Evolutionary conservation across 2,888 invertebrate genomes (phyloP), one percentile per base, ranked within the genome.

Genomic region (Asteroscopus sphinx): DNA sequence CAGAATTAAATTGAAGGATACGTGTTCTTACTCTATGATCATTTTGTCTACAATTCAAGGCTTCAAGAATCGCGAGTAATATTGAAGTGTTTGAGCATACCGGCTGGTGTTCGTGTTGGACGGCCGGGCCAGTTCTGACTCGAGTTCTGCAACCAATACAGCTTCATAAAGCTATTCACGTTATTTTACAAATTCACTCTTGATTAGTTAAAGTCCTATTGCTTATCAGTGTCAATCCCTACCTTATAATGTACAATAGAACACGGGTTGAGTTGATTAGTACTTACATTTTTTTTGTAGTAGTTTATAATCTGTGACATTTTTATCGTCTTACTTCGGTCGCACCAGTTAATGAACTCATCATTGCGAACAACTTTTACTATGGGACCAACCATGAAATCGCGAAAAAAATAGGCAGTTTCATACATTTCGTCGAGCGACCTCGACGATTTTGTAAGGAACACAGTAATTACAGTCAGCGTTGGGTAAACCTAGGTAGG

Each of bases 131-230:
- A 83, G 77, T 81, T 87, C 78, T 40, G 80, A 79, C 82, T 88
- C 89, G 81, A 90, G 81, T 80, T 91, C 93, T 93, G 92, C 74
- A 83, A 89, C 92, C 91, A 93, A 92, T 80, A 92, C 92, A 92
- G 92, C 92, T 91, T 89, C 90, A 91, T 92, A 87, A 85, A 80
- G 56, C 68, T 82, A 80, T 67, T 61, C 57, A 57, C 60, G 30
- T 51, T 30, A 36, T 68, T 40, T 42, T 36, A 48, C 25, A 59
- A 28, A 62, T 40, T 58, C 1, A 13, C 8, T 37, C 32, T 32
- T 36, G 46, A 28, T 17, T 25, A 39, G 13, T 56, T 11, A 62
- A 8, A 3, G 7, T 8, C 41, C 8, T n/a, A 40, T 47, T 11
- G 4, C 37, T 47, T 30, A 55, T 15, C 9, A 13, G 16, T 21